These are phyloP conservation scores for Cettia cetti DNA, from an alignment of 2,113 vertebrate genomes.

Conservation along the genomic window DNA sequence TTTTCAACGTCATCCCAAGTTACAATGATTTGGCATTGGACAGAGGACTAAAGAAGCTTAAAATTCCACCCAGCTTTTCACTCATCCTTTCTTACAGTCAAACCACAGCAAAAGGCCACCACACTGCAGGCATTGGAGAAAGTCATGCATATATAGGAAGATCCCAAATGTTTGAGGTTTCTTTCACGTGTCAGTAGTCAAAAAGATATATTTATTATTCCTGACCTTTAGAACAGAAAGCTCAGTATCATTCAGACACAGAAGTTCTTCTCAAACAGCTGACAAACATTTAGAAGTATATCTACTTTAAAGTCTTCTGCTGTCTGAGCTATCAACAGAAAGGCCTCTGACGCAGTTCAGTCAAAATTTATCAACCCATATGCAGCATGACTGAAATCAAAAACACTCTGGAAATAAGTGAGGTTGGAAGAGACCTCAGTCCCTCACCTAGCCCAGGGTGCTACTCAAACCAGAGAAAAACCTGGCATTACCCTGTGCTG, in stretches of 20 bases:
- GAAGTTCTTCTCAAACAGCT: neutral
- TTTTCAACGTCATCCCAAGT: neutral
- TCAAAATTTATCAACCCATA: neutral
- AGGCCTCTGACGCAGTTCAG: neutral
- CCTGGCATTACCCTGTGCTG: neutral
- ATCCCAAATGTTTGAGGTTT: neutral
- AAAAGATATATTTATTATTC: neutral
- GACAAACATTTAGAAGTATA: neutral
- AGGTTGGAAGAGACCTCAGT: neutral
- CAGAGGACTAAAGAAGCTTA: neutral
- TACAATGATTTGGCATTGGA: neutral
- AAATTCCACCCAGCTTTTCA: neutral
- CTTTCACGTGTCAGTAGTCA: neutral
- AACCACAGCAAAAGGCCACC: neutral
- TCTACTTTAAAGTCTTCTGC: neutral
- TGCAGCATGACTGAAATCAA: neutral
- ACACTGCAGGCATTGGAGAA: accelerated
- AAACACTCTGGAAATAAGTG: neutral
- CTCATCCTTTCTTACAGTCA: neutral
- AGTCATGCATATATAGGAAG: neutral
- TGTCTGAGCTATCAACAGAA: neutral
- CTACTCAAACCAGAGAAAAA: neutral
- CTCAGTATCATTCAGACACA: neutral
- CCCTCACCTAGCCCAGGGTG: neutral
- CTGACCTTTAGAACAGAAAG: neutral